Evolutionary conservation across 37 sponge, comb jelly and placozoan species (phyloP).

Genomic region (Spongilla lacustris): DNA sequence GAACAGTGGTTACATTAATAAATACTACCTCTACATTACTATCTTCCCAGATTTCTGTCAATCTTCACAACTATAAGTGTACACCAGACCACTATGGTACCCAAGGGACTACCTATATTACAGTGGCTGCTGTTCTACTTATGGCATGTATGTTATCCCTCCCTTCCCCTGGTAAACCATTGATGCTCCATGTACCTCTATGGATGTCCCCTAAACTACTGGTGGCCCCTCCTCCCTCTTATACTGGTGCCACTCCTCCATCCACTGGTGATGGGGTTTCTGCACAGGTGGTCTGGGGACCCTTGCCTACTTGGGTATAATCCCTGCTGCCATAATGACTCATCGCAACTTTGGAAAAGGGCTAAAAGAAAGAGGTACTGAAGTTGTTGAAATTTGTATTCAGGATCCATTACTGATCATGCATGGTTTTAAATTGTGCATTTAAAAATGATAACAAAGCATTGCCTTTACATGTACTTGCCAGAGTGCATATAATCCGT

Average conservation of each 20-base stretch:
- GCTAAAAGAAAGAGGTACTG: slow-evolving; percentile 28
- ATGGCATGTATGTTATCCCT: neutral
- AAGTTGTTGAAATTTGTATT: too few relatives aligned
- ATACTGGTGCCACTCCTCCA: too few relatives aligned
- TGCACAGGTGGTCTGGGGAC: neutral
- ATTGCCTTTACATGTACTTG: too few relatives aligned
- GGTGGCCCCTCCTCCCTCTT: too few relatives aligned
- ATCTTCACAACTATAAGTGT: neutral
- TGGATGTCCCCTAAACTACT: too few relatives aligned
- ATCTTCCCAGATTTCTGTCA: neutral
- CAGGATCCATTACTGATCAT: too few relatives aligned
- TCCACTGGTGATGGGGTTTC: neutral
- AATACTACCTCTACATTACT: neutral
- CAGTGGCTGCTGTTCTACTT: neutral
- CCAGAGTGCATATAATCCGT: too few relatives aligned
- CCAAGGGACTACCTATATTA: neutral
- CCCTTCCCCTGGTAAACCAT: too few relatives aligned
- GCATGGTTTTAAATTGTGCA: too few relatives aligned
- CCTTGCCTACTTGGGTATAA: neutral
- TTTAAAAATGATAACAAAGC: too few relatives aligned
- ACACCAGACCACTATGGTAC: neutral
- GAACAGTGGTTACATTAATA: neutral
- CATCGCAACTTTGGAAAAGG: slow-evolving; percentile 45
- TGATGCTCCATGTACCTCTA: too few relatives aligned
- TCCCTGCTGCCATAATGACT: neutral